Percentiles rank a stretch among this genome's conserved stretches.
Evolutionary conservation across 2,113 vertebrate species (phyloP).

Genomic region (Gasterosteus nipponicus): DNA sequence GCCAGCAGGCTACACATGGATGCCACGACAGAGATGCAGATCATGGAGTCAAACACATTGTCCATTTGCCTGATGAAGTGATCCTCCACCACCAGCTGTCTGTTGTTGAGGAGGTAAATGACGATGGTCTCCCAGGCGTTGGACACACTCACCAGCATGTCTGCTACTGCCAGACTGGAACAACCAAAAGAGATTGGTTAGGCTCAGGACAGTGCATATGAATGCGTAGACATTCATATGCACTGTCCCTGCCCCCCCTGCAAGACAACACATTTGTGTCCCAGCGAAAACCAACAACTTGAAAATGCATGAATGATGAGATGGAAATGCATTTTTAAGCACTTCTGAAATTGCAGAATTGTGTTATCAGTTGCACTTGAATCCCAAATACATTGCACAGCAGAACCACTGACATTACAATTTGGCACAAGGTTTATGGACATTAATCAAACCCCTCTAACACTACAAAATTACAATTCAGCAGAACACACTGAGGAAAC

Average conservation of each 20-base stretch:
- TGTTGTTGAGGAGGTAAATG: constrained; percentile 91
- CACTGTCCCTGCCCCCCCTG: background rate
- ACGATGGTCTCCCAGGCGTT: constrained; percentile 95
- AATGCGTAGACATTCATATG: background rate
- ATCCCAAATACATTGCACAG: background rate
- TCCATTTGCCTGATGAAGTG: constrained; percentile 91
- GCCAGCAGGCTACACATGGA: constrained; percentile 97
- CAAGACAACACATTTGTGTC: background rate
- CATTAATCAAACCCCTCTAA: too few relatives aligned
- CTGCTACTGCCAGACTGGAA: constrained; percentile 91
- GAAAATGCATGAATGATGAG: background rate
- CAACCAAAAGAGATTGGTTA: background rate
- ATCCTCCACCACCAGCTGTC: constrained; percentile 89
- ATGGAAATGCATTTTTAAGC: background rate
- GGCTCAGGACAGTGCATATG: background rate
- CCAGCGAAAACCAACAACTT: background rate
- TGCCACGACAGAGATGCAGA: constrained; percentile 96
- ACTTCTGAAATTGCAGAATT: background rate
- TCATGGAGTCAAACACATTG: constrained; percentile 95
- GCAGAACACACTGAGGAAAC: too few relatives aligned
- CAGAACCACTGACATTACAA: background rate
- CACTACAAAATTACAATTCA: too few relatives aligned
- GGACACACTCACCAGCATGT: constrained; percentile 95
- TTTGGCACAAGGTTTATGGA: too few relatives aligned
- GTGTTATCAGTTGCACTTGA: background rate